Evolutionary conservation across 1,140 invertebrate genomes (phyloP), one percentile per base, ranked within the genome.

Genomic region (Cardiocondyla obscurior): DNA sequence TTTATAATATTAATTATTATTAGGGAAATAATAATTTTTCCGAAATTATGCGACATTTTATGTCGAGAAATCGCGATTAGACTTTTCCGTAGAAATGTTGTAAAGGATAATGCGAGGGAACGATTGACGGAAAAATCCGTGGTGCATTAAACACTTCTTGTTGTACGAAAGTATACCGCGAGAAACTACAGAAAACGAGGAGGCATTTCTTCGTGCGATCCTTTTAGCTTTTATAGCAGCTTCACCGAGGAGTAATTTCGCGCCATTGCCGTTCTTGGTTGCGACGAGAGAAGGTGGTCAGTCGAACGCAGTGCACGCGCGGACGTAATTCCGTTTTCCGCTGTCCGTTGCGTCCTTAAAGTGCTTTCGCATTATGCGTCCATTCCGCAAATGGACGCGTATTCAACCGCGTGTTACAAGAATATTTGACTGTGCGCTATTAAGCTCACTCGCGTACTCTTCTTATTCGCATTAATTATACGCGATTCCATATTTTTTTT

Each of bases 161-260:
- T 3, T 10, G 46, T 19, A 36, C 10, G n/a, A 19, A 22, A 70
- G 30, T 36, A 16, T 16, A 67, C 4, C 2, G 5, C 6, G 65
- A 51, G 46, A 51, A 69, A 53, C 46, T 28, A 70, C 53, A 53
- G 25, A 44, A 69, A 83, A 25, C 39, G 28, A 60, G n/a, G 46
- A 53, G 28, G 14, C 39, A 60, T 30, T 49, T 62, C 36, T 46
- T 60, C 12, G n/a, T 33, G 6, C 42, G 25, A 25, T 39, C 7
- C 30, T 42, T n/a, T 51, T 28, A 79, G 62, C 44, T 39, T 79
- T 83, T 60, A 69, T 58, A 79, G 46, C 51, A 10, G 30, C 30
- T 33, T 30, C 28, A n/a, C 19, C 16, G n/a, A 69, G 25, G 58
- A 46, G 19, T 46, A 55, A n/a, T 46, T 79, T 79, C 22, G n/a